Percentiles rank a stretch among this genome's conserved stretches.
Conservation (phyloP, 2,797 vertebrate genomes). For the Notoglanidium macrostoma region DNA sequence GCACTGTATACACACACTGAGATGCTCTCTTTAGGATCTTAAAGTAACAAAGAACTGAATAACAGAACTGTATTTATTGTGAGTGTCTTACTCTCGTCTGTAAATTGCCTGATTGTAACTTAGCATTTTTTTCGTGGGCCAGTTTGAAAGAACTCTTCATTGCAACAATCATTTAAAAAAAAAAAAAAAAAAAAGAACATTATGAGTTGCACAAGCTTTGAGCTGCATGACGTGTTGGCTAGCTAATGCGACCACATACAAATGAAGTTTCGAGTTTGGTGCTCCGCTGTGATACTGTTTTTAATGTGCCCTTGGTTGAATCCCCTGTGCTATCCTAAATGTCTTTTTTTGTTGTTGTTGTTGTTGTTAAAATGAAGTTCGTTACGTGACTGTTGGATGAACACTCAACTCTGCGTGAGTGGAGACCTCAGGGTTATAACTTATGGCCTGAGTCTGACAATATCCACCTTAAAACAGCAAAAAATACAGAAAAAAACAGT, state of each 20-base stretch:
- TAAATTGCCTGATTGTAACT: neutral
- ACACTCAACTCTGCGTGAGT: neutral
- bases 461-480: neutral
- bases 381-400: neutral
- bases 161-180: neutral
- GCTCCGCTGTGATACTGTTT: neutral
- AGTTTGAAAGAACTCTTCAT: neutral
- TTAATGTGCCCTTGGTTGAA: neutral
- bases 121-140: neutral
- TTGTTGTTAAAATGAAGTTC: neutral
- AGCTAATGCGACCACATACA: neutral
- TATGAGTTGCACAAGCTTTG: conserved; percentile 2
- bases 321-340: neutral
- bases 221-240: conserved; percentile 2
- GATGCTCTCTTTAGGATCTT: neutral
- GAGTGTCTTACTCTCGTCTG: neutral
- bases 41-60: neutral
- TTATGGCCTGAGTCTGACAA: neutral
- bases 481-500: neutral
- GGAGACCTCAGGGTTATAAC: neutral
- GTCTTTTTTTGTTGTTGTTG: neutral
- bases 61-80: conserved; percentile 1
- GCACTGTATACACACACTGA: neutral
- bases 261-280: neutral
- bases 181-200: neutral